phyloP scores from a whole-genome alignment of 64 coral and sea anemone species.

The Montipora sp. region DNA sequence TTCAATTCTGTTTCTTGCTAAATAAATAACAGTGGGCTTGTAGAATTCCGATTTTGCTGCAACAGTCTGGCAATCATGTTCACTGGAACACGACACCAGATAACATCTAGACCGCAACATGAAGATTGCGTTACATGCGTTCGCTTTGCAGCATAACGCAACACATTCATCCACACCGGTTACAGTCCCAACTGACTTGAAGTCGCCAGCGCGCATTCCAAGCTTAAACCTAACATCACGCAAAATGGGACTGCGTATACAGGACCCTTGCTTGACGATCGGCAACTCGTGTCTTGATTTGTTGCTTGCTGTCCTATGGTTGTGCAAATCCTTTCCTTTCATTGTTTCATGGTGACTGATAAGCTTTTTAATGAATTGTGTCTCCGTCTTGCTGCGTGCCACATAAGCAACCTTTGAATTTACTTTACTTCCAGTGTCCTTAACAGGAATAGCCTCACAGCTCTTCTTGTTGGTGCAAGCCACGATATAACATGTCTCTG shows the following conservation, averaged over 20 bases:
- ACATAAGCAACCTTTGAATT: slow-evolving; percentile 73
- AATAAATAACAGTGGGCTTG: slow-evolving; percentile 64
- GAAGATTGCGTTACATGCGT: slow-evolving; percentile 83
- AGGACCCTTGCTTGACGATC: slow-evolving; percentile 17
- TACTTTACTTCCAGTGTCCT: neutral
- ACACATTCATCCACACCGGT: slow-evolving; percentile 67
- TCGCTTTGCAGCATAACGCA: slow-evolving; percentile 65
- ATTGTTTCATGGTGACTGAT: slow-evolving; percentile 38
- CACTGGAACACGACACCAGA: slow-evolving; percentile 75
- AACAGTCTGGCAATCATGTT: slow-evolving; percentile 68
- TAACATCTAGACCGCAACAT: slow-evolving; percentile 77
- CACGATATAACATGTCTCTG: slow-evolving; percentile 71
- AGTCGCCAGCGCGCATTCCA: slow-evolving; percentile 83
- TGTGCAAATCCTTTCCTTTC: neutral
- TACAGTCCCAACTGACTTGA: slow-evolving; percentile 61
- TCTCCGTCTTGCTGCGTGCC: slow-evolving; percentile 80
- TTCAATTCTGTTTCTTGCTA: slow-evolving; percentile 60
- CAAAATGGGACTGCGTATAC: slow-evolving; percentile 68
- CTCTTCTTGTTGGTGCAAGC: slow-evolving; percentile 70
- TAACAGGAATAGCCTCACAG: slow-evolving; percentile 72
- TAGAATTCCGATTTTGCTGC: slow-evolving; percentile 73
- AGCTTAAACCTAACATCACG: slow-evolving; percentile 67
- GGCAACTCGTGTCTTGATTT: neutral
- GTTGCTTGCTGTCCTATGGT: neutral
- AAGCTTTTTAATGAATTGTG: slow-evolving; percentile 45